Conservation (phyloP, 2,113 vertebrate species). For the Cricetomys ansorgei region DNA sequence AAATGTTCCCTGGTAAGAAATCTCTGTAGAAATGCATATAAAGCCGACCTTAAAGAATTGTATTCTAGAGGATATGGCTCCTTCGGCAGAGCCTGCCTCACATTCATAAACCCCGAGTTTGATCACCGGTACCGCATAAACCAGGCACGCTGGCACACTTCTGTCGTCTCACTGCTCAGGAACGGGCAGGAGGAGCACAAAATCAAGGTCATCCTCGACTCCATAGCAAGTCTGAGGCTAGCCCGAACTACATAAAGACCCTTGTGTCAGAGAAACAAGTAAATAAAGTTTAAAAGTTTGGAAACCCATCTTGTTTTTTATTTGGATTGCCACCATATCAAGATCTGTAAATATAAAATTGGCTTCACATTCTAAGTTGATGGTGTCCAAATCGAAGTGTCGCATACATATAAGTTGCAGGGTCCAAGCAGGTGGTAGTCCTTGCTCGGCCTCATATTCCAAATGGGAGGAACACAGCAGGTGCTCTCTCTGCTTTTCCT, state of each 20-base stretch:
- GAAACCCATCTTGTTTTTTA: neutral
- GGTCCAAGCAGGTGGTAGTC: neutral
- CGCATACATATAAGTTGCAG: fast-evolving
- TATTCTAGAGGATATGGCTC: neutral
- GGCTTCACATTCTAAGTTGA: neutral
- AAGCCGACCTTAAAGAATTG: neutral
- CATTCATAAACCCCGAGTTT: neutral
- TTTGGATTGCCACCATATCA: neutral
- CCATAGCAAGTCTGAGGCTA: neutral
- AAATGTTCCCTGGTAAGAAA: neutral
- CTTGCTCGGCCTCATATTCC: neutral
- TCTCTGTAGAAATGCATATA: neutral
- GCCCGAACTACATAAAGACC: neutral
- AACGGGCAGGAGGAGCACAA: neutral
- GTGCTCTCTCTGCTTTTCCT: no score
- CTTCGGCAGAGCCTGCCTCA: no score
- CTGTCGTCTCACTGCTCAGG: neutral
- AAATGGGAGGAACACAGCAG: fast-evolving
- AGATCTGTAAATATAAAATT: neutral
- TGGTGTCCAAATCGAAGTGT: neutral
- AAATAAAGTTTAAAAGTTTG: neutral
- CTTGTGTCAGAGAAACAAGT: neutral
- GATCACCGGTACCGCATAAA: neutral
- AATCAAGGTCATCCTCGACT: neutral
- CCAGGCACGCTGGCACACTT: neutral